These are phyloP conservation scores for Sus cebifrons DNA, from an alignment of 2,797 vertebrate species.

Conservation along the genomic window DNA sequence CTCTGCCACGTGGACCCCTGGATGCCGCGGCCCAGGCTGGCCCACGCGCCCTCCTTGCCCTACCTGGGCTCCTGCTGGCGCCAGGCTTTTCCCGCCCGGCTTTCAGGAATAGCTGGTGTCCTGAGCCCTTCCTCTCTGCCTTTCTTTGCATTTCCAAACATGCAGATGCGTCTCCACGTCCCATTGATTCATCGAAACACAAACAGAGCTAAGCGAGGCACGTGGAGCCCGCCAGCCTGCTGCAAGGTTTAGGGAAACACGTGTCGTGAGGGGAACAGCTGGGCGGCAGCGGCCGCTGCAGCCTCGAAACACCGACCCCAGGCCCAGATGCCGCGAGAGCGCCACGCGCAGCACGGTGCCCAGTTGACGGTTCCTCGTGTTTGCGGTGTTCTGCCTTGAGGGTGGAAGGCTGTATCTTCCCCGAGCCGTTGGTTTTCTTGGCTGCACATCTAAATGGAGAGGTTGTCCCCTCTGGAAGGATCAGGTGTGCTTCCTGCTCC, in stretches of 20 bases:
- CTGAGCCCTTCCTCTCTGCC: background rate
- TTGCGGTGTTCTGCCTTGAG: background rate
- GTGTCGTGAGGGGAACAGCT: slow-evolving; percentile 86
- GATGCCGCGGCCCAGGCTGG: no score
- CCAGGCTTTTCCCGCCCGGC: slow-evolving; percentile 75
- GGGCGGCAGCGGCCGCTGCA: slow-evolving; percentile 73
- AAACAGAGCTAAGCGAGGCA: slow-evolving; percentile 82
- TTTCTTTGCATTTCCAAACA: slow-evolving; percentile 82
- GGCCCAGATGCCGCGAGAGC: slow-evolving; percentile 74
- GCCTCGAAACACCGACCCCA: slow-evolving; percentile 78
- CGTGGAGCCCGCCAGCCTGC: slow-evolving; percentile 75
- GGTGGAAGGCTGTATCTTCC: background rate
- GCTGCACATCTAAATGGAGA: background rate
- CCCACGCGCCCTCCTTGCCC: background rate
- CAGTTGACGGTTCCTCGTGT: background rate
- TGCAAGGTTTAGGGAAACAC: slow-evolving; percentile 76
- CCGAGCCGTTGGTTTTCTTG: rapidly evolving
- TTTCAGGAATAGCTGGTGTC: slow-evolving; percentile 42
- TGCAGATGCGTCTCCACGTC: slow-evolving; percentile 65
- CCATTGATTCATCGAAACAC: slow-evolving; percentile 79
- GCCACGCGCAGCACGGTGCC: rapidly evolving
- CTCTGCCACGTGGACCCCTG: background rate
- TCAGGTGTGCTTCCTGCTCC: background rate
- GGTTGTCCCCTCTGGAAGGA: background rate
- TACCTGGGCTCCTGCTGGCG: rapidly evolving